Evolutionary conservation across 2,888 invertebrate genomes (phyloP).

Genomic region (Belgica antarctica): DNA sequence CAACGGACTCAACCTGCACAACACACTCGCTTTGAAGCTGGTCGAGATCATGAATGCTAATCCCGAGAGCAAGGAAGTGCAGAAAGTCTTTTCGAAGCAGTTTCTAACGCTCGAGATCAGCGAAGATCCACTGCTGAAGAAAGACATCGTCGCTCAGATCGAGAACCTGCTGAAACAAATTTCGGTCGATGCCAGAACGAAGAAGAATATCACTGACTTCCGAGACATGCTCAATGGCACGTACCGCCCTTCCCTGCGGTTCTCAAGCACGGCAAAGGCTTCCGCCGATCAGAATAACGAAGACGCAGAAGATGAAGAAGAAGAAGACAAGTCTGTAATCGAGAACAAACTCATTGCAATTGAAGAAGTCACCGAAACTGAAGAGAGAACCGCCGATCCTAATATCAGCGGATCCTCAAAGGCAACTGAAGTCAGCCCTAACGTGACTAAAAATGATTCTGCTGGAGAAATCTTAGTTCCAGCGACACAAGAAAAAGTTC

Average conservation of each 20-base stretch:
- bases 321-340: not conserved
- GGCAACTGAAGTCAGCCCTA: not conserved
- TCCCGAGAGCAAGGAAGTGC: constrained; percentile 52
- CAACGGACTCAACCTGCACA: constrained; percentile 51
- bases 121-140: constrained; percentile 48
- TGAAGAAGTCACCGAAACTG: not conserved
- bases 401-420: too few species aligned
- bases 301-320: constrained; percentile 23
- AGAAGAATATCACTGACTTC: constrained; percentile 26
- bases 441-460: not conserved
- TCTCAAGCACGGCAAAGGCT: constrained; percentile 41
- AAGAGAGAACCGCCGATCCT: not conserved
- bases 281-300: constrained; percentile 3
- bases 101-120: constrained; percentile 50
- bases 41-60: constrained; percentile 52
- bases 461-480: not conserved
- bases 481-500: not conserved
- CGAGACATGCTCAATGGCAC: constrained; percentile 20
- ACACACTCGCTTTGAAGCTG: constrained; percentile 52
- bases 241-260: constrained; percentile 14
- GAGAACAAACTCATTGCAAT: not conserved
- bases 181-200: constrained; percentile 15
- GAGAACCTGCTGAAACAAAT: constrained; percentile 49
- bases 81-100: constrained; percentile 53
- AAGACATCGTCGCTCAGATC: constrained; percentile 49